Conservation (phyloP, 2,797 vertebrate species). For the Scolopax bukidnonensis region DNA sequence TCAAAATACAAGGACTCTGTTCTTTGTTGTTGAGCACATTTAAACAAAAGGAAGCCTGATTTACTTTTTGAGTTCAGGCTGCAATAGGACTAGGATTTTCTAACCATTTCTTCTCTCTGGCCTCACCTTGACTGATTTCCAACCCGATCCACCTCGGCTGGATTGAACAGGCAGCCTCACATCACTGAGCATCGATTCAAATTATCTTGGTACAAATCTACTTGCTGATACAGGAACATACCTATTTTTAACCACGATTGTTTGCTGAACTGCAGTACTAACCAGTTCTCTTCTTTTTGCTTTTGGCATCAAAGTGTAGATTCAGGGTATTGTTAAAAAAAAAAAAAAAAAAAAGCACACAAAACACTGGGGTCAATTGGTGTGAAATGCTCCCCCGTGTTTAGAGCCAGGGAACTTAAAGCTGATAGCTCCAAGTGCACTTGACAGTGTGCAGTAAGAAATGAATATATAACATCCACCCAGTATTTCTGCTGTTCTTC, state of each 20-base stretch:
- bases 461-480: neutral
- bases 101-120: neutral
- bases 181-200: neutral
- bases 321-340: neutral
- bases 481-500: neutral
- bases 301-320: neutral
- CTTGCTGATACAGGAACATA: neutral
- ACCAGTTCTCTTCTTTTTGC: neutral
- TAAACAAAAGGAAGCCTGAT: neutral
- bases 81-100: neutral
- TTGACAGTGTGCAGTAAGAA: neutral
- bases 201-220: neutral
- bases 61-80: neutral
- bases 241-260: constrained; percentile 31
- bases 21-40: neutral
- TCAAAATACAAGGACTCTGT: neutral
- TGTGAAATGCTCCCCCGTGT: neutral
- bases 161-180: neutral
- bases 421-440: neutral
- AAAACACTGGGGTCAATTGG: neutral
- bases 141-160: neutral
- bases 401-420: neutral
- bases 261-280: neutral
- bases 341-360: neutral
- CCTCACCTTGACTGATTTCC: neutral